Base-by-base conservation (phyloP, 2,797 vertebrate species). In the Pempheris klunzingeri region DNA sequence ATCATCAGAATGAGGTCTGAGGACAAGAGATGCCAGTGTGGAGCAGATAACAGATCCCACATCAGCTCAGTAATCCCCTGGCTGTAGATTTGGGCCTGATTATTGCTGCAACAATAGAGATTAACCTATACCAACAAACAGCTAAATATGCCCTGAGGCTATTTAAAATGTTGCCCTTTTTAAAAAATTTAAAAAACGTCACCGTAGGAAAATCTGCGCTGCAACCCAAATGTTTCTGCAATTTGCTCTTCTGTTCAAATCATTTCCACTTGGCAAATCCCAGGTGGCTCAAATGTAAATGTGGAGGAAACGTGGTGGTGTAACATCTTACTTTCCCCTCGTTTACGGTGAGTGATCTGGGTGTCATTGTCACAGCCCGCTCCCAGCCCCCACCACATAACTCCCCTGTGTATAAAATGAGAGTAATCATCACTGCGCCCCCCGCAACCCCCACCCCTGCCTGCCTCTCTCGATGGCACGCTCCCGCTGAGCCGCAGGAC, bases 251-350 rank as follows among this genome's bases (percentile, higher is more conserved):
- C 59, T 52, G 65, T 22, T 3, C 61, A 81, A 84, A 82, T 76
- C 47, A 64, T 84, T 88, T 83, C 76, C 77, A 86, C 84, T 71
- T 77, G 70, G 71, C 28, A 58, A 90, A 79, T 85, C 81, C 83
- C 86, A 77, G 62, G 84, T 67, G 86, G 81, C 60, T 68, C 1
- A 52, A 53, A 88, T 83, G 81, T 83, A 91, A 88, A 93, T 92
- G 84, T 14, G 20, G 60, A 87, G 79, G 82, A 77, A 77, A 70
- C 10, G 60, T 38, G 17, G 38, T 8, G 59, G 80, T 71, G 89
- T 90, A 88, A 93, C 92, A 84, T 93, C 90, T 93, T 78, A 89
- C 90, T 92, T 79, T 86, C 71, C 75, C 47, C 84, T 79, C 79
- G 26, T 88, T 92, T 81, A 87, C 66, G 53, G 70, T 82, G 70